Base-by-base conservation (phyloP, 2,888 invertebrate genomes). In the Epiblema foenella region DNA sequence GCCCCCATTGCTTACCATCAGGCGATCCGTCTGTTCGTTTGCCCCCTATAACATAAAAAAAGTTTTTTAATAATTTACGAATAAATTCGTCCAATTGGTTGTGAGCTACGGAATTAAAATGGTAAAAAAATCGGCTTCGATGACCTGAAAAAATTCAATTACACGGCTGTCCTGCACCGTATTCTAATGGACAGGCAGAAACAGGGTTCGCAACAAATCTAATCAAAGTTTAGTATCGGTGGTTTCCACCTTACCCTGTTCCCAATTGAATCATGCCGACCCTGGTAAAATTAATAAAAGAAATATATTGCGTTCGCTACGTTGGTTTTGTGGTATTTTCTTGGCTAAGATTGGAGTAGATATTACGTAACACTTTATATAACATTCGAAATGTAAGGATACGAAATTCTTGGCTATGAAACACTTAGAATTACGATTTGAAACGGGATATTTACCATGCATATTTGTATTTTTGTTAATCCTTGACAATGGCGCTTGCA, bases 121-220 rank as follows among this genome's bases (percentile, higher is more conserved):
- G 54, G 65, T 65, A 70, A 70, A 75, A 75, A 80, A 77, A 73
- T 75, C 70, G 73, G 75, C 81, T 75, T 75, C 83, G 80, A 83
- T 86, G 87, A 83, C 79, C 86, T 80, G 86, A 82, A 71, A 73
- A 73, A 87, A 89, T 86, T 87, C 88, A 87, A 89, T 88, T 86
- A 86, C 83, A 79, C 78, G 78, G 80, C 77, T 82, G 83, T 85
- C 85, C 81, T 76, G 77, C 73, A 75, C 75, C 82, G 86, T 84
- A 87, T 87, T 85, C 79, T 85, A 87, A 89, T 86, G 77, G 83
- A 73, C 77, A 75, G 78, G 77, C 74, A 63, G 73, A 76, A 69
- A 52, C 64, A 68, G 66, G 66, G 66, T 24, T 67, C 66, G 77
- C 67, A 78, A 80, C 82, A 81, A 84, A 84, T 81, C 81, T 83